A percentile compares a stretch with the other conserved stretches of the same genome.
Conservation (phyloP, 2,113 vertebrate species). For the Hydrolagus affinis region DNA sequence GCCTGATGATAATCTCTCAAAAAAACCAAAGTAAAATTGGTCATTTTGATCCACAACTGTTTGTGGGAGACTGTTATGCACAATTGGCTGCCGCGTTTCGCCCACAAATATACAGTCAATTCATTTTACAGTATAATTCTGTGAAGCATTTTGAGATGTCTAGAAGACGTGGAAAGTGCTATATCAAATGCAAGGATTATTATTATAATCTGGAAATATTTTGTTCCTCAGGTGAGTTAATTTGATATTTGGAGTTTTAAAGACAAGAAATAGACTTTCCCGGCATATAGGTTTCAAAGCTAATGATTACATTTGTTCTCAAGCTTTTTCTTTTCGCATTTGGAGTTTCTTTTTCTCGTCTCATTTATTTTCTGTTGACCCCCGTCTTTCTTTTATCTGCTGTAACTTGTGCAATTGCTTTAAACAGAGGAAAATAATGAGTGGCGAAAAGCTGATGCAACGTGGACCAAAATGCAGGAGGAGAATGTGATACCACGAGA, state of each 20-base stretch:
- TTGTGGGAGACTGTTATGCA: too few species aligned
- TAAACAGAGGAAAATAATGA: slow-evolving; percentile 60
- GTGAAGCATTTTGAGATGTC: too few species aligned
- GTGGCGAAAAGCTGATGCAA: slow-evolving; percentile 68
- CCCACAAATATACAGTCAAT: too few species aligned
- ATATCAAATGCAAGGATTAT: too few species aligned
- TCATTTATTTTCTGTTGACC: neutral
- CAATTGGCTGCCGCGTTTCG: too few species aligned
- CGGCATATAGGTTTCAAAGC: neutral
- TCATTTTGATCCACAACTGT: too few species aligned
- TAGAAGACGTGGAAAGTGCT: too few species aligned
- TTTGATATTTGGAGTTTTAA: neutral
- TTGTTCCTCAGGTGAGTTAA: neutral
- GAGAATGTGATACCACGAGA: slow-evolving; percentile 80
- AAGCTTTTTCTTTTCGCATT: neutral
- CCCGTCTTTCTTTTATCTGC: neutral
- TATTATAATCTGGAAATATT: neutral
- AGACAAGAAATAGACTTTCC: neutral
- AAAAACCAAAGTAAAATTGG: too few species aligned
- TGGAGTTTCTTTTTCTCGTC: neutral
- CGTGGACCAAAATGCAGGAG: slow-evolving; percentile 92
- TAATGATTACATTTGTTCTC: neutral
- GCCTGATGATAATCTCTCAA: too few species aligned
- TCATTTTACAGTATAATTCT: too few species aligned
- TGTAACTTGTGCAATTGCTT: neutral